Percentiles rank a stretch among this genome's conserved stretches.
Conservation (phyloP, 2,797 vertebrate genomes). For the Hippocampus kuda region DNA sequence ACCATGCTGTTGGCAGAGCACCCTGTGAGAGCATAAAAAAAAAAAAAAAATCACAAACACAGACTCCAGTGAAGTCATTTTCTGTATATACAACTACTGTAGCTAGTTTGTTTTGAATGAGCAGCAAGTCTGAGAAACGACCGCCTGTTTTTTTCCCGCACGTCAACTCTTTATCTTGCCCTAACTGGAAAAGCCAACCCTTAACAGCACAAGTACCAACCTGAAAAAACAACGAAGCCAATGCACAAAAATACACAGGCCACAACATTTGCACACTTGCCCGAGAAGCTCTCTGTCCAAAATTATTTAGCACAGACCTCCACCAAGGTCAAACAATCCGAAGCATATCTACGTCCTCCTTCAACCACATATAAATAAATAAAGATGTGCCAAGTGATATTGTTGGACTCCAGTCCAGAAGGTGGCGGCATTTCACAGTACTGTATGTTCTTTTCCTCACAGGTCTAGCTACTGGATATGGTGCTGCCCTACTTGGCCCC, state of each 20-base stretch:
- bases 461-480: no score
- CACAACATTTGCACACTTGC: neutral
- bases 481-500: no score
- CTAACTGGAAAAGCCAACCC: neutral
- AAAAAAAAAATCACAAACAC: neutral
- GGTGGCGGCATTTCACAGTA: no score
- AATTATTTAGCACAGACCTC: neutral
- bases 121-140: neutral
- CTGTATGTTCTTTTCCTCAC: no score
- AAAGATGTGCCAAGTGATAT: no score
- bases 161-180: neutral
- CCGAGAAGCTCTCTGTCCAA: neutral
- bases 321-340: neutral
- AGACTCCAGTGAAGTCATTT: neutral
- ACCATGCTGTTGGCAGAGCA: conserved; percentile 15
- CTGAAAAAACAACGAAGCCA: neutral
- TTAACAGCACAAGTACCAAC: neutral
- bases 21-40: conserved; percentile 23
- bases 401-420: no score
- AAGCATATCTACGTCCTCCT: neutral
- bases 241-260: neutral
- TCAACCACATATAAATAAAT: no score
- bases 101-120: neutral
- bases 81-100: neutral
- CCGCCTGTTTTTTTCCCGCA: neutral